Base-by-base conservation (phyloP, 2,797 vertebrate species). In the Momotus momota region DNA sequence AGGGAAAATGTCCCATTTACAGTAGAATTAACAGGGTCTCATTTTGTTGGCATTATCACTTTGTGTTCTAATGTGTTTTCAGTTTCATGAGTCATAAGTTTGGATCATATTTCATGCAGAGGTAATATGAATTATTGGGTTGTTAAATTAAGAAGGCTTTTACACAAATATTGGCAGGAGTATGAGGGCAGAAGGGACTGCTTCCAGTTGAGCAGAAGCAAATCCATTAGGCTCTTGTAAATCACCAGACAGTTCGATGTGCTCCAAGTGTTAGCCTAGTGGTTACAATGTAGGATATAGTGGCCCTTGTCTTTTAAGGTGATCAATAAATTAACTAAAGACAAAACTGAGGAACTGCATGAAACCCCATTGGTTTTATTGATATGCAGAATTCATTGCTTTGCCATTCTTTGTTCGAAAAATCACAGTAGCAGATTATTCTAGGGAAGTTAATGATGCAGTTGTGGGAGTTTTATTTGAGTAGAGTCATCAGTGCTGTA, bases 121-220 rank as follows among this genome's bases (percentile, higher is more conserved):
- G 72, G 61, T 86, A 57, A 51, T 62, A 52, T 9, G 60, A 91
- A 70, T 92, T 87, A 70, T 45, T 70, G 40, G 51, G 48, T n/a
- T 82, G 38, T 72, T 71, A 75, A 79, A 21, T 70, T 69, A 77
- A 71, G 61, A 67, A 93, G 69, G 71, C 61, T 93, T 95, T 94
- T 80, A 46, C 48, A 67, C 51, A 85, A 67, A 70, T 92, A 80
- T 38, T 72, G 91, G 67, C 84, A 67, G 52, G 35, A 62, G 5
- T 40, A 38, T 17, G 48, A 89, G 82, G 55, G 72, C 86, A 91
- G 64, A 78, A 92, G 60, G 55, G 43, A 71, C 62, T 86, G 60
- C 55, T 91, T 64, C 71, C 33, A 27, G 51, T 20, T 41, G 72
- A 91, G 75, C 71, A 67, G 81, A 77, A 81, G 61, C 46, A 81